Percentiles rank a stretch among this genome's conserved stretches.
These are phyloP conservation scores for Erinaceus europaeus DNA, from an alignment of 2,113 vertebrate genomes.

Conservation along the genomic window DNA sequence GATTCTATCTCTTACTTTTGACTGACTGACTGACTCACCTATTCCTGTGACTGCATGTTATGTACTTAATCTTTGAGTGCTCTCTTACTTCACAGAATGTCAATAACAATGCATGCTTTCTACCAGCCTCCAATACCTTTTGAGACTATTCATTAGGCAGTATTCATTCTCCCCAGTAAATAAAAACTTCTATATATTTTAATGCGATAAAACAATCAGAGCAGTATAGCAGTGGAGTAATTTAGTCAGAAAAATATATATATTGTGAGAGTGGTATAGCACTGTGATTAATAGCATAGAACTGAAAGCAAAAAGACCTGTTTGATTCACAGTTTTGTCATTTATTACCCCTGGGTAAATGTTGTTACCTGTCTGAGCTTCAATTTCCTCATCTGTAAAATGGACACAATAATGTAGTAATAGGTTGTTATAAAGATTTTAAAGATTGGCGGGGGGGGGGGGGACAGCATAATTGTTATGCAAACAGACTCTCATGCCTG, in stretches of 20 bases:
- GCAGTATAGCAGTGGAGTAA: neutral
- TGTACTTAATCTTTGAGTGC: neutral
- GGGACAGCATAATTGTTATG: too few species aligned
- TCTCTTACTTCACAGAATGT: neutral
- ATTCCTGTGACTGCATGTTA: neutral
- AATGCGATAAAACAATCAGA: neutral
- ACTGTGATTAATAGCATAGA: neutral
- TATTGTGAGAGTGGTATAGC: neutral
- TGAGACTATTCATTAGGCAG: neutral
- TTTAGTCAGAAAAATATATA: neutral
- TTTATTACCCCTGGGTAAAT: neutral
- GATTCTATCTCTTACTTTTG: neutral
- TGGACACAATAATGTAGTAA: conserved; percentile 5
- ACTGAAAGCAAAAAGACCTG: neutral
- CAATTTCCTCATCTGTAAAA: conserved; percentile 5
- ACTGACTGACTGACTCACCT: conserved; percentile 27
- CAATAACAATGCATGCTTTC: neutral
- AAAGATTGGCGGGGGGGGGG: too few species aligned
- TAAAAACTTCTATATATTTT: neutral
- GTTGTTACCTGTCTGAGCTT: neutral
- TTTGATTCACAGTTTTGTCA: conserved; percentile 4
- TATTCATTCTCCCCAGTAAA: neutral
- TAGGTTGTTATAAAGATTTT: neutral
- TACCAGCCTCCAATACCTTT: neutral
- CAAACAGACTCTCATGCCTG: too few species aligned